A percentile compares a stretch with the other conserved stretches of the same genome.
Conservation (phyloP, 2,888 invertebrate genomes). For the Melanargia galathea region DNA sequence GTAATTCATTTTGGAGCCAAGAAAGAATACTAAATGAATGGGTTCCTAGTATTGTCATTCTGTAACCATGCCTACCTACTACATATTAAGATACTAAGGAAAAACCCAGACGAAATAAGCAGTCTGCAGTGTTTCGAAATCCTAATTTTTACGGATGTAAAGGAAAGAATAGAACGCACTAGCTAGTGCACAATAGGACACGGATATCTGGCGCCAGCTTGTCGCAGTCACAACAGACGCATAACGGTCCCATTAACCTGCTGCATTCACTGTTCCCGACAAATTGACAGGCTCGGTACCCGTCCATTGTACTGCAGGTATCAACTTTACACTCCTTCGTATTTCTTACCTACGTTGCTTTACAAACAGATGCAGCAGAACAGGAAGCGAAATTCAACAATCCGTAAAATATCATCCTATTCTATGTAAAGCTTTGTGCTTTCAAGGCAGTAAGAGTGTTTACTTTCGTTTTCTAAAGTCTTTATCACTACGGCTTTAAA, state of each 20-base stretch:
- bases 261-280: constrained; percentile 43
- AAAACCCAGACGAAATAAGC: constrained; percentile 47
- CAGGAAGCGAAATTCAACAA: constrained; percentile 66
- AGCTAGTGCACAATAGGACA: constrained; percentile 54
- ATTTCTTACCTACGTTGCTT: constrained; percentile 49
- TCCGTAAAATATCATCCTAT: constrained; percentile 55
- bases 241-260: constrained; percentile 64
- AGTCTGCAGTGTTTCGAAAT: constrained; percentile 40
- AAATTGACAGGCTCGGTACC: constrained; percentile 53
- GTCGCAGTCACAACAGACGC: constrained; percentile 61
- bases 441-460: constrained; percentile 18
- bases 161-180: constrained; percentile 52
- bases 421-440: constrained; percentile 50
- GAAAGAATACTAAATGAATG: background rate
- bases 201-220: constrained; percentile 69
- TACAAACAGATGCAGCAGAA: constrained; percentile 52
- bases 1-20: too few species aligned
- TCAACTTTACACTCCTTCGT: constrained; percentile 49
- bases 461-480: constrained; percentile 28
- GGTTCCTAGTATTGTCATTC: background rate
- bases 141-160: constrained; percentile 42
- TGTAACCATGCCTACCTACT: background rate
- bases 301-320: constrained; percentile 64
- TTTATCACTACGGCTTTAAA: constrained; percentile 2
- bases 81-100: background rate